phyloP scores from a whole-genome alignment of 2,888 invertebrate species.

The Heterodera filipjevi region DNA sequence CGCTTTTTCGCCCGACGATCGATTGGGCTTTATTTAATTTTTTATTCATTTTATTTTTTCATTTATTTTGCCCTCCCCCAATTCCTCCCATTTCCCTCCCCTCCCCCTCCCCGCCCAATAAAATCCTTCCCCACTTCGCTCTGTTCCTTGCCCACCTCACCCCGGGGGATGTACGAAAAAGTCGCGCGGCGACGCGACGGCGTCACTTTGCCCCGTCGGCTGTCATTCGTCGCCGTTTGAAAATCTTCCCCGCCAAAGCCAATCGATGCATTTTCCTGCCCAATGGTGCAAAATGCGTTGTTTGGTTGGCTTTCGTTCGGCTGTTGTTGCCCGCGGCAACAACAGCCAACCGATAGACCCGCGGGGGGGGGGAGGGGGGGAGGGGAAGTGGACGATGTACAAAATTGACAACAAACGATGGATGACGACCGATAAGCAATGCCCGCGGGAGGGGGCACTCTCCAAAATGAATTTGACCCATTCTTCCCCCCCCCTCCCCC shows the following conservation, averaged over 20 bases:
- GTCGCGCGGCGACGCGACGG: constrained; percentile 7
- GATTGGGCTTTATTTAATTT: too few species aligned
- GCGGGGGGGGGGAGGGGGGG: too few species aligned
- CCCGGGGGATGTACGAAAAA: neutral
- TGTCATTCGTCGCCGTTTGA: neutral
- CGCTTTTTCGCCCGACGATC: too few species aligned
- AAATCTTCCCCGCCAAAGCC: neutral
- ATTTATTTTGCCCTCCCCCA: too few species aligned
- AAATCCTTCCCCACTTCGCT: neutral
- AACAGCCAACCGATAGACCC: neutral
- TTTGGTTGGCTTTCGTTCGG: neutral
- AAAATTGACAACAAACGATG: neutral
- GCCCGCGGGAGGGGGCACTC: neutral
- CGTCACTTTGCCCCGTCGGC: constrained; percentile 5
- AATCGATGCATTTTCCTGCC: neutral
- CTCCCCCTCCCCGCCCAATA: neutral
- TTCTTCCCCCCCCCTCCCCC: neutral
- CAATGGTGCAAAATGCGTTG: neutral
- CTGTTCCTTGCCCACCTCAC: neutral
- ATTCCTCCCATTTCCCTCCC: neutral
- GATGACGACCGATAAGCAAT: neutral
- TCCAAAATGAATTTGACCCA: neutral
- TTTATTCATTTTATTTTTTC: too few species aligned
- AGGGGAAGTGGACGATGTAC: too few species aligned
- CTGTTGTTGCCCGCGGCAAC: constrained; percentile 10